These are phyloP conservation scores for Frieseomelitta varia DNA, from an alignment of 1,140 invertebrate species.

Conservation along the genomic window DNA sequence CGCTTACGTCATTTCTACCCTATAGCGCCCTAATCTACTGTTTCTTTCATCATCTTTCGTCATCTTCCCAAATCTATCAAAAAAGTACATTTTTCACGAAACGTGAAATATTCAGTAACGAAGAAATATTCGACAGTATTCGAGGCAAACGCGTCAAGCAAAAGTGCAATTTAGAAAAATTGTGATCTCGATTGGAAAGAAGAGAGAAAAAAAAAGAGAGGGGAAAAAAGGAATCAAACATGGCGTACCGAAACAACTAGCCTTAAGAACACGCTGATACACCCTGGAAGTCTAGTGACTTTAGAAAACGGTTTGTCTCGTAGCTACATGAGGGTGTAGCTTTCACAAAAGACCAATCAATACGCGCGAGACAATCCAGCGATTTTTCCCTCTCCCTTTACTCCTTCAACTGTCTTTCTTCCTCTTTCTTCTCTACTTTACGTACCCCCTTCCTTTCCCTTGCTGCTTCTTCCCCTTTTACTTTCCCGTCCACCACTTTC, in stretches of 20 bases:
- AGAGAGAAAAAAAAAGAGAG: no score
- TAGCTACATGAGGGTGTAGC: conserved; percentile 69
- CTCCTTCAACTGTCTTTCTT: conserved; percentile 19
- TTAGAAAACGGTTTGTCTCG: conserved; percentile 49
- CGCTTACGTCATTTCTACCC: conserved; percentile 50
- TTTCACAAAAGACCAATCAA: conserved; percentile 81
- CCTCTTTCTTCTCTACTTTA: conserved; percentile 19
- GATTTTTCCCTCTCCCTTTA: conserved; percentile 70
- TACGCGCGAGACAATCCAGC: conserved; percentile 76
- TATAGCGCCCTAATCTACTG: conserved; percentile 31
- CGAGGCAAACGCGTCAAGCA: background rate
- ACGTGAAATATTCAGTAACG: background rate
- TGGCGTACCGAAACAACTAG: conserved; percentile 33
- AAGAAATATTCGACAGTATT: no score
- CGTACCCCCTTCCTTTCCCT: background rate
- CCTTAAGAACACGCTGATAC: conserved; percentile 1
- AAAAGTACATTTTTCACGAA: background rate
- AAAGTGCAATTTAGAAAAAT: background rate
- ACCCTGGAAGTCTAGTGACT: conserved; percentile 54
- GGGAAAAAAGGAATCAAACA: conserved; percentile 18
- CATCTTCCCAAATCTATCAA: background rate
- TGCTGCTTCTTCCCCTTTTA: conserved; percentile 2
- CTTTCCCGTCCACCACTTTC: conserved; percentile 7
- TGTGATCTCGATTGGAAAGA: conserved; percentile 12
- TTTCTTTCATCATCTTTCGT: background rate